phyloP scores from a whole-genome alignment of 2,888 invertebrate species.

The Torymus aiolomorphi region DNA sequence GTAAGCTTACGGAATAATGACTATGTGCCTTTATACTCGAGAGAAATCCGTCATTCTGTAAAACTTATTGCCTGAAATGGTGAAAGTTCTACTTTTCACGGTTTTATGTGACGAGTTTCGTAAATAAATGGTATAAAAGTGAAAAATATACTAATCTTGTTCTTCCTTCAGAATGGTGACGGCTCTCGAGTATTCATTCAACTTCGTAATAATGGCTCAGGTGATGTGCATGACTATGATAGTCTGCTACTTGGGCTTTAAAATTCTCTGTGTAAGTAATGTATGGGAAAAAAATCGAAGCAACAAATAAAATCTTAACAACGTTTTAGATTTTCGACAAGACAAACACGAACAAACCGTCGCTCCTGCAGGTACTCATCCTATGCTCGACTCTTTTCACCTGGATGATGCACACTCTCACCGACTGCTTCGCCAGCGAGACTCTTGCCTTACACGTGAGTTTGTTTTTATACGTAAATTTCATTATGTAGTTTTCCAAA shows the following conservation, averaged over 20 bases:
- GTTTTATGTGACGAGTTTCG: too few species aligned
- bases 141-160: too few species aligned
- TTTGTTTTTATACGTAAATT: not conserved
- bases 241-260: slow-evolving; percentile 27
- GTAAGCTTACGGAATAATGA: too few species aligned
- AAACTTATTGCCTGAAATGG: too few species aligned
- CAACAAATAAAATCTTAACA: too few species aligned
- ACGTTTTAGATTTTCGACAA: not conserved
- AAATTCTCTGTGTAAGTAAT: slow-evolving; percentile 17
- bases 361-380: slow-evolving; percentile 16
- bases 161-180: too few species aligned
- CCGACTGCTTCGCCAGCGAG: slow-evolving; percentile 37
- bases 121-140: too few species aligned
- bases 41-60: too few species aligned
- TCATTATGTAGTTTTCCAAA: not conserved
- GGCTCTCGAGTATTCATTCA: slow-evolving; percentile 20
- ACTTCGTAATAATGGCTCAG: slow-evolving; percentile 19
- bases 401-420: slow-evolving; percentile 21
- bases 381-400: slow-evolving; percentile 10
- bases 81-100: too few species aligned
- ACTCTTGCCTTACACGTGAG: slow-evolving; percentile 10
- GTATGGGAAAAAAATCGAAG: too few species aligned
- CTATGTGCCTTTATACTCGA: too few species aligned
- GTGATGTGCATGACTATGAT: slow-evolving; percentile 25
- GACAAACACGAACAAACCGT: not conserved